phyloP scores from a whole-genome alignment of 2,888 invertebrate species.

The Tribolium freemani region DNA sequence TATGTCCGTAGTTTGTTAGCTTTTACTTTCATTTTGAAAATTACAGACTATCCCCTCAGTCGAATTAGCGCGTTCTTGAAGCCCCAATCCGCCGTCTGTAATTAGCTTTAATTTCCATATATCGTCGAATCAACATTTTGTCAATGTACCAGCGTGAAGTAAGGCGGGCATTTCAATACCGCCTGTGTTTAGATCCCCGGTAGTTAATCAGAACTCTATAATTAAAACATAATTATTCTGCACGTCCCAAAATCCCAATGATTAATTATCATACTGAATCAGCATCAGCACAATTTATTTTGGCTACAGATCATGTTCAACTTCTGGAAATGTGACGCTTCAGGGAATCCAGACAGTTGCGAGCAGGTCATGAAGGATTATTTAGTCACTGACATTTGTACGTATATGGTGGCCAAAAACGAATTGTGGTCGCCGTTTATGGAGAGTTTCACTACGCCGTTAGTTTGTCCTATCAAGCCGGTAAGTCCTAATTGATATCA shows the following conservation, averaged over 20 bases:
- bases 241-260: slow-evolving; percentile 52
- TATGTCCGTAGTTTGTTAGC: not conserved
- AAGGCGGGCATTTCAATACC: slow-evolving; percentile 24
- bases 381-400: slow-evolving; percentile 54
- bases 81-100: not conserved
- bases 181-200: slow-evolving; percentile 35
- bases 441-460: slow-evolving; percentile 51
- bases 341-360: slow-evolving; percentile 58
- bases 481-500: slow-evolving; percentile 49
- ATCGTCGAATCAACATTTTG: slow-evolving; percentile 32
- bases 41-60: not conserved
- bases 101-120: slow-evolving; percentile 32
- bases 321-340: slow-evolving; percentile 58
- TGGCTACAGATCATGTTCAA: slow-evolving; percentile 53
- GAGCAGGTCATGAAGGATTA: slow-evolving; percentile 59
- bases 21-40: slow-evolving; percentile 22
- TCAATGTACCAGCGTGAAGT: slow-evolving; percentile 6
- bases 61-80: slow-evolving; percentile 9
- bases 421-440: slow-evolving; percentile 57
- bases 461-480: slow-evolving; percentile 58
- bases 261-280: slow-evolving; percentile 58
- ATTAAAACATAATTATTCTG: slow-evolving; percentile 60
- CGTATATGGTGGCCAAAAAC: slow-evolving; percentile 51
- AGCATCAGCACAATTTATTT: slow-evolving; percentile 51
- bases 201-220: slow-evolving; percentile 60